phyloP scores from a whole-genome alignment of 1,140 invertebrate genomes.

The Forficula auricularia region DNA sequence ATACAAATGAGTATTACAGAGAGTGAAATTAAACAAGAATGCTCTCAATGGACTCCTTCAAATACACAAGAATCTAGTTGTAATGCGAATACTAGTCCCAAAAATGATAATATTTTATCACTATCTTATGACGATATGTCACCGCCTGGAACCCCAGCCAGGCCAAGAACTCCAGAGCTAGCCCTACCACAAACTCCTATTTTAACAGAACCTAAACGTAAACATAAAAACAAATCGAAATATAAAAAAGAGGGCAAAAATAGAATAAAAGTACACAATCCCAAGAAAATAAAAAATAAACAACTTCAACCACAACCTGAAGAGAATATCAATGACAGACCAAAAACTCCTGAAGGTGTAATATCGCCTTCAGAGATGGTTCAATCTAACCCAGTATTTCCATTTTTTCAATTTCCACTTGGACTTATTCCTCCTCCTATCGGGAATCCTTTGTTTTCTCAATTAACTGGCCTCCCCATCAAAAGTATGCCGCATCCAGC shows the following conservation, averaged over 20 bases:
- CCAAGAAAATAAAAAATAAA: constrained; percentile 18
- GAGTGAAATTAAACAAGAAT: no score
- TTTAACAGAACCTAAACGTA: constrained; percentile 25
- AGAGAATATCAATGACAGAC: constrained; percentile 19
- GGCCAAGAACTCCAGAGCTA: constrained; percentile 38
- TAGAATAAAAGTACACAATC: constrained; percentile 19
- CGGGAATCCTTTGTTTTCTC: constrained; percentile 20
- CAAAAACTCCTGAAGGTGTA: constrained; percentile 44
- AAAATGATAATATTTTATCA: constrained; percentile 28
- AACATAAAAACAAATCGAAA: constrained; percentile 18
- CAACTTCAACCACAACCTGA: constrained; percentile 17
- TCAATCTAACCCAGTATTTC: constrained; percentile 31
- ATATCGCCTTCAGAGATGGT: constrained; percentile 31
- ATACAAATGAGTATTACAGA: constrained; percentile 16
- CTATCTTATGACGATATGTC: constrained; percentile 33
- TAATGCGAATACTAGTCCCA: not conserved
- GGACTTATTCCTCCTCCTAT: constrained; percentile 45
- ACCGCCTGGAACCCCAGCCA: constrained; percentile 33
- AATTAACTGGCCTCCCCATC: constrained; percentile 22
- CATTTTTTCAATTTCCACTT: constrained; percentile 33
- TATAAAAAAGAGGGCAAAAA: constrained; percentile 12
- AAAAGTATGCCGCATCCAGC: constrained; percentile 18
- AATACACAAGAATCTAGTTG: not conserved
- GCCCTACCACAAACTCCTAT: constrained; percentile 25
- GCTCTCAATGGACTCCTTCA: constrained; percentile 5